Evolutionary conservation across 30 jellyfish, hydroid and myxozoan species (phyloP), one percentile per base, ranked within the genome.

Genomic region (Aurelia coerulea): DNA sequence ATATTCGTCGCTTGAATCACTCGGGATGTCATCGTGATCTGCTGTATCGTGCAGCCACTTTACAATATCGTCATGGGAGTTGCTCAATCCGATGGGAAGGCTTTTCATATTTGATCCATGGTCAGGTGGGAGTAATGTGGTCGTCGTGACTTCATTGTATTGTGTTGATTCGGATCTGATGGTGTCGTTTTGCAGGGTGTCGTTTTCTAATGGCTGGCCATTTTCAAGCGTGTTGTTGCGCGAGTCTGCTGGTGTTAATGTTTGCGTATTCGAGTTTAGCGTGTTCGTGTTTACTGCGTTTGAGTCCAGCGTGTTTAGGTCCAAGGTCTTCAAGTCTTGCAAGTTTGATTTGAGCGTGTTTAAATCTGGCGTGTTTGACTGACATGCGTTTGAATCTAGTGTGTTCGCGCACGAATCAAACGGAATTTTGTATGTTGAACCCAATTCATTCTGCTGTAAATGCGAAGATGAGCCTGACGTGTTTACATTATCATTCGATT

Each of bases 1-100:
- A 68, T 91, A 91, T 49, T 87, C 95, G 18, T 67, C 86, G 69
- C 98, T 92, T 4, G 91, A 51, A 18, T 66, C 83, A 49, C 87
- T 83, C 10, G 32, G 71, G 7, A 66, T 81, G 41, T 76, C 90
- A 2, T 80, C 93, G 3, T 11, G 54, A n/a, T 73, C 91, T 29
- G 29, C 91, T 14, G 79, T 73, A 37, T 64, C 91, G 32, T 75
- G 88, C 65, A 90, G 58, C 94, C 94, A 82, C 19, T 74, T 58
- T 42, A 90, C 65, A 19, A 90, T 69, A 23, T 90, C 92, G 3
- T 81, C 94, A 34, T 49, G 91, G 3, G 83, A 62, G 12, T 76
- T 50, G 17, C 35, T 81, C 31, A 51, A 46, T 18, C 88, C 93
- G 11, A 34, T 68, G 18, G 78, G 66, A 10, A 56, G 50, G 53